Evolutionary conservation across 2,888 invertebrate species (phyloP), one percentile per base, ranked within the genome.

Genomic region (Scaptodrosophila latifasciaeformis): DNA sequence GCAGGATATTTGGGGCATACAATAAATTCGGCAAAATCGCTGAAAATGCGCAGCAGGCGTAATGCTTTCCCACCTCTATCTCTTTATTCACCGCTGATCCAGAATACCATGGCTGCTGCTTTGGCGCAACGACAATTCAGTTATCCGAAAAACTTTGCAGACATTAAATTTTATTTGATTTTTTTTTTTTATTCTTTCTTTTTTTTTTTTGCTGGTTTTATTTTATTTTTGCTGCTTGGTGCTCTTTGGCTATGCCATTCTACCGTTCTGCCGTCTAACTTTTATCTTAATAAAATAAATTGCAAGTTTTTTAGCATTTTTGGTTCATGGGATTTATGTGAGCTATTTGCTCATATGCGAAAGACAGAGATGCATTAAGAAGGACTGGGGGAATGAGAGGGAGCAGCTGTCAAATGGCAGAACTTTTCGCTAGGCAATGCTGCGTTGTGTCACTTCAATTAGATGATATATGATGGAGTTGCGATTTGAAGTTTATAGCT

Each of bases 91-190:
- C n/a, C n/a, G n/a, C n/a, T n/a, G n/a, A n/a, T n/a, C n/a, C n/a
- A n/a, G n/a, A n/a, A n/a, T n/a, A n/a, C 12, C 35, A 35, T 7
- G 35, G 12, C 15, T 17, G 37, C 37, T 6, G 10, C n/a, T 37
- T 37, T 37, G 37, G 37, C 17, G 17, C 13, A 31, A 42, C 24
- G 34, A 40, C 31, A 49, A 69, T 66, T 66, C 67, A 57, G 59
- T 62, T 67, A 59, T 59, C 35, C 51, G 27, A 39, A 54, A 65
- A 75, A 75, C 76, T 75, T 75, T 81, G 69, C 72, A 81, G 75
- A 75, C 81, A 75, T 75, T 78, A 81, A 75, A 75, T 75, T 75
- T 75, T 75, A 75, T 75, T 81, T 74, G 74, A 80, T 67, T 74
- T 65, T 54, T 47, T 42, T 57, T 31, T 45, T 17, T 49, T 35